Base-by-base conservation (phyloP, 37 sponge, comb jelly and placozoan species). In the Bolinopsis microptera region DNA sequence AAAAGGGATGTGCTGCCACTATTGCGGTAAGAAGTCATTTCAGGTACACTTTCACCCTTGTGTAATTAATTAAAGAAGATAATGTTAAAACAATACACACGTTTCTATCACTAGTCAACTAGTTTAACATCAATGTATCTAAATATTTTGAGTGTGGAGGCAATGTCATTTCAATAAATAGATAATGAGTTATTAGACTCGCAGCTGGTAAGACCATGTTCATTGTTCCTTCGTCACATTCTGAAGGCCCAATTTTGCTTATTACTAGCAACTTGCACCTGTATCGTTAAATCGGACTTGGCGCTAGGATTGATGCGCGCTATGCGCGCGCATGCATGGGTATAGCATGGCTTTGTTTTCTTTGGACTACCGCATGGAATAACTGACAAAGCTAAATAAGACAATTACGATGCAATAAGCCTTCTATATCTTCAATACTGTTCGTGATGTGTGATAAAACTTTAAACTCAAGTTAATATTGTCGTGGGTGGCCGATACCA, bases 1-100 rank as follows among this genome's bases (percentile, higher is more conserved):
- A n/a, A 70, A 70, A 28, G 74, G 74, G 26, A 70, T 70, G 30
- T 70, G 74, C 30, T 70, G 74, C 26, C 74, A 70, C 30, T 70
- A 70, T 70, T 70, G 74, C 21, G 74, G 74, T 70, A 70, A 70
- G 74, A 48, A 48, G 5, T 48, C 61, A 5, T 48, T 13, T 48
- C 5, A 48, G 13, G 9, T 48, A 18, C 13, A 18, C 61, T 48
- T 48, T 18, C 5, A 48, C 13, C 61, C 61, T 48, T 48, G 61
- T n/a, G 61, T 48, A 18, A 48, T 48, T 48, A 48, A 48, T 48
- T 13, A n/a, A n/a, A n/a, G n/a, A n/a, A n/a, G n/a, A n/a, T n/a
- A n/a, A n/a, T n/a, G n/a, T n/a, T n/a, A 48, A 18, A 13, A 48
- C 61, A 48, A 48, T 48, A 48, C 61, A 48, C 61, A 48, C 61